These are phyloP conservation scores for Lomographa bimaculata DNA, from an alignment of 2,888 invertebrate species.

Conservation along the genomic window DNA sequence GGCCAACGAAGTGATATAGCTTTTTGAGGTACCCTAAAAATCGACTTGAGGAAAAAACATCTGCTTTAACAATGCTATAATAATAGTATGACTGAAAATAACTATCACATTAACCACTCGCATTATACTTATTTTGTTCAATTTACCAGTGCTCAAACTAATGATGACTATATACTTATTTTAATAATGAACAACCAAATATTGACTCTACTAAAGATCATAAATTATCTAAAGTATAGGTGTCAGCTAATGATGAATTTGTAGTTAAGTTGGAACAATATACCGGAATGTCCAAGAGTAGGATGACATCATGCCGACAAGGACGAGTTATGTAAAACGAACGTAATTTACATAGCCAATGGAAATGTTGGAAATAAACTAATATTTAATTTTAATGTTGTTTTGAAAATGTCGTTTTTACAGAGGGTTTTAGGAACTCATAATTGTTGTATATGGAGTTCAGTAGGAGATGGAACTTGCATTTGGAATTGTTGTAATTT, in stretches of 20 bases:
- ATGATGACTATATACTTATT: slow-evolving; percentile 2
- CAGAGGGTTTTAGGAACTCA: no score
- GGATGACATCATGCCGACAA: slow-evolving; percentile 60
- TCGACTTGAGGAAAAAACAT: no score
- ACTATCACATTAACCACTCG: no score
- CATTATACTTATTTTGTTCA: no score
- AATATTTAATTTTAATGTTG: not conserved
- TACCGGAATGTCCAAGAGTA: slow-evolving; percentile 35
- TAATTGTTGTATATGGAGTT: no score
- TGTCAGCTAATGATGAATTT: slow-evolving; percentile 18
- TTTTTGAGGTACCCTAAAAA: no score
- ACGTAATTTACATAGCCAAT: slow-evolving; percentile 36
- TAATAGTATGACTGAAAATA: no score
- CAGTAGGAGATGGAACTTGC: no score
- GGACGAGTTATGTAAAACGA: slow-evolving; percentile 54
- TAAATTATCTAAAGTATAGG: slow-evolving; percentile 3
- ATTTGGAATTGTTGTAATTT: no score
- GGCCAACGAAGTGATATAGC: no score
- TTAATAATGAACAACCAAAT: slow-evolving; percentile 9
- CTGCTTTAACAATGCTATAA: no score
- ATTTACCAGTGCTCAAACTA: not conserved
- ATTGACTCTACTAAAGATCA: slow-evolving; percentile 6
- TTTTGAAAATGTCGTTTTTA: no score
- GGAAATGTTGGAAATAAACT: slow-evolving; percentile 24
- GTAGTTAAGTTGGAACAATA: slow-evolving; percentile 28